These are phyloP conservation scores for Prionace glauca DNA, from an alignment of 2,797 vertebrate species.

Conservation along the genomic window DNA sequence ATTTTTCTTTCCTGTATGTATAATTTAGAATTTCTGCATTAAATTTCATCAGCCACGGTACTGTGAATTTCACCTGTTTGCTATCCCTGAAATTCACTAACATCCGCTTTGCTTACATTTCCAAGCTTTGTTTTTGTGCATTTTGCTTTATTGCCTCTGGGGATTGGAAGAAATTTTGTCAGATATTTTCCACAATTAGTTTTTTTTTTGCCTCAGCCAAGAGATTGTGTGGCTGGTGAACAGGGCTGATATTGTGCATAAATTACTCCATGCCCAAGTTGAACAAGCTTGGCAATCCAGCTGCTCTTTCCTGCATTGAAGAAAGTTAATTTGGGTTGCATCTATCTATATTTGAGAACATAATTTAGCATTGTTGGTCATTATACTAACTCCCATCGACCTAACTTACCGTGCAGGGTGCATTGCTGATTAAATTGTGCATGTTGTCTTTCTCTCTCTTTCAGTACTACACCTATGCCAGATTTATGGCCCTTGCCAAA, in stretches of 20 bases:
- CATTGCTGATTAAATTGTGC: background rate
- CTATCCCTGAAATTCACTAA: background rate
- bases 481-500: constrained; percentile 84
- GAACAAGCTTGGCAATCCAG: background rate
- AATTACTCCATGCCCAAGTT: background rate
- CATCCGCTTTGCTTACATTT: background rate
- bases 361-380: background rate
- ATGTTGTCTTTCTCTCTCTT: background rate
- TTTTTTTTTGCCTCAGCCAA: background rate
- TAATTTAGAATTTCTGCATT: background rate
- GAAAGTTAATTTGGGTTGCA: background rate
- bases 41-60: background rate
- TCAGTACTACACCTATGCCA: constrained; percentile 82
- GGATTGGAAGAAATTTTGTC: background rate
- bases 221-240: background rate
- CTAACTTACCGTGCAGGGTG: too few relatives aligned
- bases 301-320: background rate
- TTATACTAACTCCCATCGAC: background rate
- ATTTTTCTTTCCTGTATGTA: background rate
- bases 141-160: background rate
- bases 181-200: background rate
- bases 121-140: background rate
- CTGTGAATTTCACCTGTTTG: background rate
- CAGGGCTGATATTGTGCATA: background rate
- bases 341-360: background rate